Percentiles rank a stretch among this genome's conserved stretches.
Conservation (phyloP, 2,888 invertebrate genomes). For the Leistus spinibarbis region DNA sequence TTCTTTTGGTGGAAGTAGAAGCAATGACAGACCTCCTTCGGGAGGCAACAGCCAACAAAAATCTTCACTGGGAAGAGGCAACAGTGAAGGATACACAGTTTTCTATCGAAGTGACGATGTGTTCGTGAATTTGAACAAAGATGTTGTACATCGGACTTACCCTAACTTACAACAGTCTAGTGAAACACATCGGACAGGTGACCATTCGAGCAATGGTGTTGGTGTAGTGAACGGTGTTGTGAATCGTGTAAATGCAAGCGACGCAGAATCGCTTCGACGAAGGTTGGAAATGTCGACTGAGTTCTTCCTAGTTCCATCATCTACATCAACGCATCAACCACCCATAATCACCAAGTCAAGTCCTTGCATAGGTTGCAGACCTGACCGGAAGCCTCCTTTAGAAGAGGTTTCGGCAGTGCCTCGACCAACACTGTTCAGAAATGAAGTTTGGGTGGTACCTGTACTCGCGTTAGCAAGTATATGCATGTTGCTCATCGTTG, state of each 20-base stretch:
- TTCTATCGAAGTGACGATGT: slow-evolving; percentile 9
- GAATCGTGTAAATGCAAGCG: not conserved
- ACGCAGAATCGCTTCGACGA: slow-evolving; percentile 47
- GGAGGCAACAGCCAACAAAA: not conserved
- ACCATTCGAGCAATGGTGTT: not conserved
- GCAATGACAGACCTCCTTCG: not conserved
- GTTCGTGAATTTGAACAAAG: not conserved
- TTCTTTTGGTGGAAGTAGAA: not conserved
- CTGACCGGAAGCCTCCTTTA: slow-evolving; percentile 45
- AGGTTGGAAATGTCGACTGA: slow-evolving; percentile 83
- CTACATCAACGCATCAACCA: slow-evolving; percentile 51
- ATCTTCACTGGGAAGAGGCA: not conserved
- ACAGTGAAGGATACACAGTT: not conserved
- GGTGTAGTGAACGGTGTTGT: not conserved
- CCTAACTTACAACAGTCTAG: not conserved
- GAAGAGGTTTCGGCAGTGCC: slow-evolving; percentile 49
- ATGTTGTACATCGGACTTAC: not conserved
- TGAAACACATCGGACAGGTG: not conserved
- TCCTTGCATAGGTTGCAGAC: slow-evolving; percentile 25
- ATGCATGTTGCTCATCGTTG: slow-evolving; percentile 82
- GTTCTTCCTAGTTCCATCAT: slow-evolving; percentile 75
- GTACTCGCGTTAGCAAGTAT: slow-evolving; percentile 82
- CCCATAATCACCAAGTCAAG: slow-evolving; percentile 44
- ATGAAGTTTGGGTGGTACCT: slow-evolving; percentile 90
- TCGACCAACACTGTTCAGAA: slow-evolving; percentile 56